Base-by-base conservation (phyloP, 2,888 invertebrate genomes). In the Drosophila peninsularis region DNA sequence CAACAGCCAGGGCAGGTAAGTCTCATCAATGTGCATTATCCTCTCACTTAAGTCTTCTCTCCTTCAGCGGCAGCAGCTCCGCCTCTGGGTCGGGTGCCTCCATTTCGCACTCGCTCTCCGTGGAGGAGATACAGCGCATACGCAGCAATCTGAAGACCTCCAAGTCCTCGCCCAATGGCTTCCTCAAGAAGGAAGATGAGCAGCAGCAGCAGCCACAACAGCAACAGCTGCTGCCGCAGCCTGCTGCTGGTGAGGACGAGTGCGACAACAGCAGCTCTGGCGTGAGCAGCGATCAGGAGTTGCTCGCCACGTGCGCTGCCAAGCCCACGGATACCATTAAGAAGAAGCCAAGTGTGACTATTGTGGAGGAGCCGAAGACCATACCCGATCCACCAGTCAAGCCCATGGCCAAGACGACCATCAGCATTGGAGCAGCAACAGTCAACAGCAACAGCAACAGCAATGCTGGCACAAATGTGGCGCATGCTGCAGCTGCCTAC, bases 251-350 rank as follows among this genome's bases (percentile, higher is more conserved):
- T 36, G 90, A 90, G 60, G 96, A 96, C 93, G 97, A 97, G 92
- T 96, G 96, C 53, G 97, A 97, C 92, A 97, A 97, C 92, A 96
- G 97, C 75, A 97, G 97, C 6, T 96, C 97, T 30, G 97, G 97
- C 24, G 97, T 97, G 0, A 97, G 97, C 75, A 96, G 96, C 53
- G 97, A 97, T 92, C 97, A 97, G 91, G 97, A 96, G 82, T 93
- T 95, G 45, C 63, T 84, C 4, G 45, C 62, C 5, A 61, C 68
- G 0, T 50, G 62, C 36, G 77, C 94, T 1, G 93, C 93, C 3
- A 94, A 94, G 56, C 94, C 94, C 27, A 92, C 91, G 7, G 92
- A 92, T 49, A 92, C 92, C 7, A 92, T 92, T 41, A 92, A 92
- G 63, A 92, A 92, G 69, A 92, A 92, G 66, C 91, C 91, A 2